Percentiles rank a stretch among this genome's conserved stretches.
These are phyloP conservation scores for Batillaria attramentaria DNA, from an alignment of 1,140 invertebrate species.

Conservation along the genomic window DNA sequence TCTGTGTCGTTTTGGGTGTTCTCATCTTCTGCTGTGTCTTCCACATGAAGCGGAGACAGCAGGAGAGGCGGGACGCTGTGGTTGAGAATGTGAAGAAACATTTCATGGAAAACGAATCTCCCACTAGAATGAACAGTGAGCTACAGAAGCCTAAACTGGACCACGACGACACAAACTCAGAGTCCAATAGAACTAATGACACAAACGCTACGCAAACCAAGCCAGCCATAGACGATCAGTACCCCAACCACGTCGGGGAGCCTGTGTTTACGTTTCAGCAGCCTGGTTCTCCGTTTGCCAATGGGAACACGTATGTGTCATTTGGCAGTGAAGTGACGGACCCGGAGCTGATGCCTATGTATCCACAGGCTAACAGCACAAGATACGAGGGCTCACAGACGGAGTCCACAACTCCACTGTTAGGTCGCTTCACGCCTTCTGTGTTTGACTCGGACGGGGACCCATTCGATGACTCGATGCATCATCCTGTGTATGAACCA, in stretches of 20 bases:
- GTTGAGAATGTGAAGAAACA: conserved; percentile 56
- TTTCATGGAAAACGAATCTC: conserved; percentile 37
- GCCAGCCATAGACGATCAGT: conserved; percentile 25
- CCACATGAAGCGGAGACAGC: conserved; percentile 37
- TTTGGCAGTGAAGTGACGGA: conserved; percentile 55
- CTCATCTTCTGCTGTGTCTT: conserved; percentile 45
- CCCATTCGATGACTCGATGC: conserved; percentile 45
- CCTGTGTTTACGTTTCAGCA: conserved; percentile 40
- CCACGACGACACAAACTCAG: conserved; percentile 37
- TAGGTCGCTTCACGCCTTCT: conserved; percentile 54
- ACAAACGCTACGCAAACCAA: conserved; percentile 29
- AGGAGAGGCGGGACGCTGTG: conserved; percentile 46
- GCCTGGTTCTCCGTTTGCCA: conserved; percentile 35
- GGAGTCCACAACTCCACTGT: conserved; percentile 56
- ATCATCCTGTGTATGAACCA: conserved; percentile 38
- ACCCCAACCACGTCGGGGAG: conserved; percentile 19
- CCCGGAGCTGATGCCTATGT: conserved; percentile 38
- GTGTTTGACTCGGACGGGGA: conserved; percentile 56
- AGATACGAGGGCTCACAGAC: conserved; percentile 53
- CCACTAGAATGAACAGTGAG: conserved; percentile 22
- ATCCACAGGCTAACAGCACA: conserved; percentile 39
- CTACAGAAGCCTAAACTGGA: conserved; percentile 20
- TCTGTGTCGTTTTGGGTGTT: conserved; percentile 44
- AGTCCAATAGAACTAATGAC: conserved; percentile 38
- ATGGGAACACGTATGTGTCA: conserved; percentile 59